phyloP scores from a whole-genome alignment of 1,140 invertebrate species.

The Drosophila sechellia region DNA sequence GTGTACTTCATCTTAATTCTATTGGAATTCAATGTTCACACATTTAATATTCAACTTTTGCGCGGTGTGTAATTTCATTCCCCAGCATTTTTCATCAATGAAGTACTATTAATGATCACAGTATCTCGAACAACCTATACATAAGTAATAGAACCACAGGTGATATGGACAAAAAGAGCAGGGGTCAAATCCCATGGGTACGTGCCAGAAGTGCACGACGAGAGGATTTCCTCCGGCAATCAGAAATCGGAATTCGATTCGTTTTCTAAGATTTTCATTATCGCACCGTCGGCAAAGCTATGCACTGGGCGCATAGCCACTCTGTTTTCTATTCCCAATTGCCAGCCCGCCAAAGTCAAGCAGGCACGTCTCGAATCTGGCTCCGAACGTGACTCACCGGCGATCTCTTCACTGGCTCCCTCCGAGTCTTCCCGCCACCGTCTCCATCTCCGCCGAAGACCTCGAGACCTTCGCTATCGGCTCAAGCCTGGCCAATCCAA shows the following conservation, averaged over 20 bases:
- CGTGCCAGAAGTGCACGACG: conserved; percentile 16
- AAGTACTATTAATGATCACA: not conserved
- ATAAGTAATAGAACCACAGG: conserved; percentile 3
- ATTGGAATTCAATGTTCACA: too few species aligned
- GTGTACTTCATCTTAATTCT: too few species aligned
- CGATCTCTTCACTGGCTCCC: conserved; percentile 12
- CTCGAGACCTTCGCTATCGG: conserved; percentile 41
- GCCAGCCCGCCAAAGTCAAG: conserved; percentile 7
- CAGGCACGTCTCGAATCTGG: conserved; percentile 32
- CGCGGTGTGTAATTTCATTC: not conserved
- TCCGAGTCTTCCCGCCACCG: too few species aligned
- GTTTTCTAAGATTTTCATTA: conserved; percentile 41
- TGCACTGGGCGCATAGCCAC: conserved; percentile 15
- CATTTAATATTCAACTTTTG: too few species aligned
- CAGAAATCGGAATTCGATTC: conserved; percentile 35
- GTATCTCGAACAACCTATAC: not conserved
- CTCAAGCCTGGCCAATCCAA: conserved; percentile 28
- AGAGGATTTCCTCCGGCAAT: conserved; percentile 30
- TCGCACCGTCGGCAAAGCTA: conserved; percentile 14
- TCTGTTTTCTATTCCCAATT: conserved; percentile 30
- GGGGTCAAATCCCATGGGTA: conserved; percentile 10
- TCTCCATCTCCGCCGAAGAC: conserved; percentile 4
- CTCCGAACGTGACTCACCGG: conserved; percentile 42
- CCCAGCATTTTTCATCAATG: not conserved
- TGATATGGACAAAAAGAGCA: conserved; percentile 14